Percentiles rank a stretch among this genome's conserved stretches.
These are phyloP conservation scores for Odontomyia ornata DNA, from an alignment of 2,888 invertebrate species.

Conservation along the genomic window DNA sequence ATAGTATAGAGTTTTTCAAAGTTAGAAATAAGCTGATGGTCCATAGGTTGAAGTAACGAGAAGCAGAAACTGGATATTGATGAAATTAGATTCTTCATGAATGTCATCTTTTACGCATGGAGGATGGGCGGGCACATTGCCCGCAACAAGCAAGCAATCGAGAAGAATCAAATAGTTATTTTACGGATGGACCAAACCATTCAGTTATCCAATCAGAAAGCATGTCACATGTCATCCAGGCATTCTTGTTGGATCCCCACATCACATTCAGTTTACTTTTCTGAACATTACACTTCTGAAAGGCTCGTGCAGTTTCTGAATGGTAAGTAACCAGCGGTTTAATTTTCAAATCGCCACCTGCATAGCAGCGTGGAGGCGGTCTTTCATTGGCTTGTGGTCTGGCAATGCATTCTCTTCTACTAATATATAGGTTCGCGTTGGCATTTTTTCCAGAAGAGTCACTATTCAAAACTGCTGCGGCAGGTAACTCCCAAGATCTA, in stretches of 20 bases:
- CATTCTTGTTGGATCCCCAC: neutral
- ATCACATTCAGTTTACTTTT: neutral
- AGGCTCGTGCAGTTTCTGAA: neutral
- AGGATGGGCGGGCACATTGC: neutral
- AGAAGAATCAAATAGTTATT: neutral
- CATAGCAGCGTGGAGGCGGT: too few species aligned
- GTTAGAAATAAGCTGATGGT: neutral
- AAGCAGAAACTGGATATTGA: neutral
- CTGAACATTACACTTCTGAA: neutral
- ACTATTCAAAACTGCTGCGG: too few species aligned
- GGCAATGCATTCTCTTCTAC: too few species aligned
- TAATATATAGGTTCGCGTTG: too few species aligned
- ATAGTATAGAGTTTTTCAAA: neutral
- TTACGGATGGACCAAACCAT: neutral
- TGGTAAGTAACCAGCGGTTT: neutral
- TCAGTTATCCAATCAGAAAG: neutral
- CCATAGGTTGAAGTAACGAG: neutral
- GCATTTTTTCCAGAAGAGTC: too few species aligned
- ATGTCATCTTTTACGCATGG: neutral
- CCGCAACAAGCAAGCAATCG: neutral
- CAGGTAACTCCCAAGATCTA: too few species aligned
- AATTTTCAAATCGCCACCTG: neutral
- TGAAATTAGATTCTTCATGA: neutral
- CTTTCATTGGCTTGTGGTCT: too few species aligned
- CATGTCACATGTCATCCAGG: neutral